Conservation (phyloP, 2,113 vertebrate species). For the Anolis sagrei region DNA sequence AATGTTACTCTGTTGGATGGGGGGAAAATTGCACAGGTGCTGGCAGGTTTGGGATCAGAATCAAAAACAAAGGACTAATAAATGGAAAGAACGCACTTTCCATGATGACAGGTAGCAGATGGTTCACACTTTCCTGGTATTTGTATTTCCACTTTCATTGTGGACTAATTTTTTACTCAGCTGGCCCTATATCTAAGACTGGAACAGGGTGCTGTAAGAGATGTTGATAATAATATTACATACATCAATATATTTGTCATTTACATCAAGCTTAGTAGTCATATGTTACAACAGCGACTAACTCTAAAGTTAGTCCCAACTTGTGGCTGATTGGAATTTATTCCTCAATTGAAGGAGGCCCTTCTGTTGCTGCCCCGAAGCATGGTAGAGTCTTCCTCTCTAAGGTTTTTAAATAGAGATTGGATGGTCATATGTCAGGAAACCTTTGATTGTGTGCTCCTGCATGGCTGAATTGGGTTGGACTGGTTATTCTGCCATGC, state of each 20-base stretch:
- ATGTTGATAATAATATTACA: neutral
- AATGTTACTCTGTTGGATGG: neutral
- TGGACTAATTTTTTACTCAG: neutral
- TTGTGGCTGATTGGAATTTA: too few relatives aligned
- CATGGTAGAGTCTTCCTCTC: too few relatives aligned
- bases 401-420: too few relatives aligned
- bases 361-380: too few relatives aligned
- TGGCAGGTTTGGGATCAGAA: neutral
- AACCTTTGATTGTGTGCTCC: too few relatives aligned
- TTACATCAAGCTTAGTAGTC: too few relatives aligned
- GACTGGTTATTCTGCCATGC: too few relatives aligned
- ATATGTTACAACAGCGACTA: too few relatives aligned
- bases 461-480: too few relatives aligned
- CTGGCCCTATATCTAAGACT: neutral
- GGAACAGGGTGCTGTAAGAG: neutral
- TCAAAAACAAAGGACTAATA: neutral
- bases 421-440: too few relatives aligned
- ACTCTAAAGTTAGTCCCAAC: too few relatives aligned
- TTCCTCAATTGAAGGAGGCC: too few relatives aligned
- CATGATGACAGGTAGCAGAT: slow-evolving; percentile 16
- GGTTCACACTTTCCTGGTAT: neutral
- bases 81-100: neutral
- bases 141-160: neutral
- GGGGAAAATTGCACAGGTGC: neutral
- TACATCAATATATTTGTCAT: neutral